Evolutionary conservation across 2,797 vertebrate genomes (phyloP), one percentile per base, ranked within the genome.

Genomic region (Cuculus canorus): DNA sequence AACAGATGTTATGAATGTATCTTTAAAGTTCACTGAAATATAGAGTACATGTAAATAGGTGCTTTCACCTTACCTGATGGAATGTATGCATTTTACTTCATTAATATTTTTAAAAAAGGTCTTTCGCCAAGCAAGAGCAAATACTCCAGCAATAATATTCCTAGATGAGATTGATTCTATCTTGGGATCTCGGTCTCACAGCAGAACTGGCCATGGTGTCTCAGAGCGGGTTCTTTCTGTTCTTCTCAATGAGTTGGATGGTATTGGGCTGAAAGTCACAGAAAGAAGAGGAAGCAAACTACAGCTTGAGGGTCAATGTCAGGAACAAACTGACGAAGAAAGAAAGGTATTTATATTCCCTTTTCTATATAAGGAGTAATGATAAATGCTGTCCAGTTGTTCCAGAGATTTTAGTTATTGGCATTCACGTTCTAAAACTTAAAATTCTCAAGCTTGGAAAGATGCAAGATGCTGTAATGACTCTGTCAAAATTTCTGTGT

Each of bases 81-180:
- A 82, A 54, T 45, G 5, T 33, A 22, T 43, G 19, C 13, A 3
- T 56, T 89, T 88, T 57, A n/a, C 59, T 92, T 76, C 25, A 35
- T 86, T 65, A 72, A 88, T 28, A 9, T 37, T 57, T 72, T 33
- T 37, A 32, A 93, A 99, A 69, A 83, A 99, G 99, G 97, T 99
- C 76, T 99, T 99, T 93, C 97, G 78, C 33, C 99, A 99, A 97
- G 99, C 99, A 39, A 98, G 99, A 96, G 98, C 99, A 48, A 99
- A 98, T 39, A 96, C 98, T 72, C 99, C 99, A 37, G 99, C 99
- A 61, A 97, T 99, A 90, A 98, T 99, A 90, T 99, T 99, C 97
- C 97, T 99, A 6, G 99, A 99, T 94, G 99, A 99, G 98, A 98
- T 99, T n/a, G 99, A 99, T 97, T 98, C 99, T 15, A 97, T 99